phyloP scores from a whole-genome alignment of 2,113 vertebrate genomes.

The Chaetops frenatus region DNA sequence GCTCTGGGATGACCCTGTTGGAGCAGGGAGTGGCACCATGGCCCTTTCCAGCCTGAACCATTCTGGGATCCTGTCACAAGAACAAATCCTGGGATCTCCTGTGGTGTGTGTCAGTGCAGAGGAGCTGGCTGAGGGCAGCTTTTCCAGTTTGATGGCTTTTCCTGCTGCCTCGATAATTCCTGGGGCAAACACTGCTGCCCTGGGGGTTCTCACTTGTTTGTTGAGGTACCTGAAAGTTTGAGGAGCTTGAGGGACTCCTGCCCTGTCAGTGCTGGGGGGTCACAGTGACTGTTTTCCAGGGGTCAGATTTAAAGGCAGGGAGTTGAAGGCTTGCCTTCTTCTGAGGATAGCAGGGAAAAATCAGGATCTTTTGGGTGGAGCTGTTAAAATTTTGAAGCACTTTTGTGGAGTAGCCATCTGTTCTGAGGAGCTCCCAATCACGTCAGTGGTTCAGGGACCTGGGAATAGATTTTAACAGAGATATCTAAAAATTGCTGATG shows the following conservation, averaged over 20 bases:
- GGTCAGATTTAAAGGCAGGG: neutral
- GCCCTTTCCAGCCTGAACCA: neutral
- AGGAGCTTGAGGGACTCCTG: neutral
- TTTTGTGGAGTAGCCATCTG: neutral
- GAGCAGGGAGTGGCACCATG: neutral
- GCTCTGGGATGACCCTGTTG: neutral
- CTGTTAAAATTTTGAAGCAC: neutral
- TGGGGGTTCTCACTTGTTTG: neutral
- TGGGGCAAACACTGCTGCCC: neutral
- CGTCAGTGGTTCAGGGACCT: neutral
- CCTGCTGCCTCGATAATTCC: neutral
- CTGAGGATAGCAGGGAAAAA: neutral
- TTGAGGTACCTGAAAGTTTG: neutral
- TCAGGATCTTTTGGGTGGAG: neutral
- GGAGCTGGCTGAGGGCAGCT: neutral
- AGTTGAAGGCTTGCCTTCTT: neutral
- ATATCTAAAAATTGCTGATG: neutral
- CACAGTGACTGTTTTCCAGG: neutral
- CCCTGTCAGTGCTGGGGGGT: neutral
- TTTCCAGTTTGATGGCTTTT: neutral
- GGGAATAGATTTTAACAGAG: neutral
- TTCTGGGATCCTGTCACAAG: neutral
- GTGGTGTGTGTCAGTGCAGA: neutral
- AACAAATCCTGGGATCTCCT: rapidly evolving
- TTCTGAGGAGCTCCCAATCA: neutral